A percentile compares a stretch with the other conserved stretches of the same genome.
These are phyloP conservation scores for Pristis pectinata DNA, from an alignment of 2,797 vertebrate species.

Conservation along the genomic window DNA sequence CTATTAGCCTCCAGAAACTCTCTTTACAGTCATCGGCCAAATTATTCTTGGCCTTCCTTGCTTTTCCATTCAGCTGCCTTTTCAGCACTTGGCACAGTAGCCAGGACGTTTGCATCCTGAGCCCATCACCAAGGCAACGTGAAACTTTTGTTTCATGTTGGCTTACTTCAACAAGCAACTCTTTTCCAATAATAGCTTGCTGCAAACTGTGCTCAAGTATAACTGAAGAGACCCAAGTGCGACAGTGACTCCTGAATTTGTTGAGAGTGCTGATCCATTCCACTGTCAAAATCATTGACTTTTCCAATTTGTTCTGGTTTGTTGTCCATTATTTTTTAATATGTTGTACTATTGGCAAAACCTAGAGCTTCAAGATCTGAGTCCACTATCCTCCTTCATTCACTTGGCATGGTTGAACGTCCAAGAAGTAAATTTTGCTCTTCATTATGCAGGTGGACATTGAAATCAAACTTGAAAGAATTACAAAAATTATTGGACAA, in stretches of 20 bases:
- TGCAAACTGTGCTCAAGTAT: not conserved
- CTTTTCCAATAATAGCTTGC: slow-evolving; percentile 11
- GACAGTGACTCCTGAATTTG: not conserved
- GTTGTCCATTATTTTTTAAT: not conserved
- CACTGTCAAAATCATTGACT: not conserved
- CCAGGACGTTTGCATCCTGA: not conserved
- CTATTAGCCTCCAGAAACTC: not conserved
- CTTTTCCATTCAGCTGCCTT: slow-evolving; percentile 11
- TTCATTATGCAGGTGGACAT: not conserved
- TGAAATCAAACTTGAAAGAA: not conserved
- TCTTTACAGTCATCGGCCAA: not conserved
- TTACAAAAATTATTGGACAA: not conserved
- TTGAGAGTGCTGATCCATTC: not conserved
- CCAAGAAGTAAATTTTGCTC: not conserved
- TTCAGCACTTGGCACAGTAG: not conserved
- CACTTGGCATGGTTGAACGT: not conserved
- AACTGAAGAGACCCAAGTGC: not conserved
- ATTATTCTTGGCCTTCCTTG: slow-evolving; percentile 1
- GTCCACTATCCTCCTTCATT: not conserved
- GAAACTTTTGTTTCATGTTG: not conserved
- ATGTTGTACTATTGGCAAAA: not conserved
- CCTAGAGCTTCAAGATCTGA: not conserved
- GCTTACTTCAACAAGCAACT: not conserved
- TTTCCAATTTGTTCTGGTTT: not conserved
- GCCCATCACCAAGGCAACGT: not conserved